Base-by-base conservation (phyloP, 2,113 vertebrate species). In the Rana temporaria region DNA sequence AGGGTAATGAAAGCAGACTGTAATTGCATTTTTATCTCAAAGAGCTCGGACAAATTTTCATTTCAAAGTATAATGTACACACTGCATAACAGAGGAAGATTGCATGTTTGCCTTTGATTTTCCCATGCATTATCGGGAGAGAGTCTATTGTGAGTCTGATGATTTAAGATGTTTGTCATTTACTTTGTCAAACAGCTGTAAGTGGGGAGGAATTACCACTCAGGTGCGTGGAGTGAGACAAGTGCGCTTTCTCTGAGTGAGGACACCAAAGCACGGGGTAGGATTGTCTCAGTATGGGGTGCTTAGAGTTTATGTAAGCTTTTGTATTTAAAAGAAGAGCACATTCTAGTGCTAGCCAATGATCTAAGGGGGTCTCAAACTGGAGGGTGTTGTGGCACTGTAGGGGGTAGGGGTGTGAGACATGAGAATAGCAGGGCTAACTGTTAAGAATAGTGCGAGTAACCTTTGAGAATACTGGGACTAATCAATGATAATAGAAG, bases 1-100 rank as follows among this genome's bases (percentile, higher is more conserved):
- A 5, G 34, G 34, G 34, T 30, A 81, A 81, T 81, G 69, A 81
- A 73, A 73, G 79, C 42, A 3, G 79, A 30, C 68, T 81, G 67
- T 72, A 73, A 81, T 81, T 81, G 79, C 79, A 73, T 81, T 81
- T 81, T 81, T 81, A 81, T 81, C 69, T 81, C 68, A 73, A 81
- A 65, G 59, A 65, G 68, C 62, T 42, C 53, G 30, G n/a, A 22
- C 69, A 81, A 81, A 81, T 81, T 73, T 72, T 71, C 69, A 81
- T 81, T 65, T 73, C 79, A 71, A 73, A 81, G 79, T 73, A 65
- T 60, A 65, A 65, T 73, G 32, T 81, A 52, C 79, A 56, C 79
- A 30, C 69, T 64, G 55, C 60, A 38, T 24, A 81, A 65, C 68
- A 24, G 6, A 6, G 19, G 57, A 19, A 81, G 65, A 71, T 55